Base-by-base conservation (phyloP, 2,113 vertebrate species). In the Microcebus murinus region DNA sequence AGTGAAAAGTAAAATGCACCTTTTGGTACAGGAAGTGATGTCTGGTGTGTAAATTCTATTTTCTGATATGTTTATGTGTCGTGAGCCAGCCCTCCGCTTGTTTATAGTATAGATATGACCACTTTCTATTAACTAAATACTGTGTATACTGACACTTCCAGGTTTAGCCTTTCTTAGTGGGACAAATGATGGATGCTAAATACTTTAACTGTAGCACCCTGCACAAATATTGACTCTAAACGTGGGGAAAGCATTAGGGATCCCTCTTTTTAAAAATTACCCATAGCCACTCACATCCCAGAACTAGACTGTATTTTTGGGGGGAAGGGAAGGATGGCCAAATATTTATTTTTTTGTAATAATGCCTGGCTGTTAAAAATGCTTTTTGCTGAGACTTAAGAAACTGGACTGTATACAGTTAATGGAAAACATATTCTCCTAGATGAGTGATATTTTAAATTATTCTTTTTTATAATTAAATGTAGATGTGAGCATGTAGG, bases 311-410 rank as follows among this genome's bases (percentile, higher is more conserved):
- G 83, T 27, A 70, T 74, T 89, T 85, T 71, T 2, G 2, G 63
- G 13, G 27, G 27, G 11, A 13, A 52, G 13, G 3, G 1, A 63
- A 10, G 11, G 27, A 45, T 94, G 81, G 65, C 74, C 95, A 84
- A 52, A 70, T 87, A 67, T 55, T 80, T 79, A 42, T 39, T 79
- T 65, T 91, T 86, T 93, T 67, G 55, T 68, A 57, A 76, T 65
- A 52, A 85, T 85, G 34, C 70, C 52, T 93, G 87, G 12, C 71
- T 94, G 25, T 81, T 90, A 90, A 36, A 61, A 70, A 50, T 88
- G 18, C 65, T 45, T 84, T 94, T 90, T 96, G 50, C 71, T 93
- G 90, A 96, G 70, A 93, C 70, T 70, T 95, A 80, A 86, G 74
- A 84, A 67, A 88, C 34, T 81, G 57, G 55, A 77, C 71, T 93